phyloP scores from a whole-genome alignment of 2,888 invertebrate species.

The Drosophila mimica region DNA sequence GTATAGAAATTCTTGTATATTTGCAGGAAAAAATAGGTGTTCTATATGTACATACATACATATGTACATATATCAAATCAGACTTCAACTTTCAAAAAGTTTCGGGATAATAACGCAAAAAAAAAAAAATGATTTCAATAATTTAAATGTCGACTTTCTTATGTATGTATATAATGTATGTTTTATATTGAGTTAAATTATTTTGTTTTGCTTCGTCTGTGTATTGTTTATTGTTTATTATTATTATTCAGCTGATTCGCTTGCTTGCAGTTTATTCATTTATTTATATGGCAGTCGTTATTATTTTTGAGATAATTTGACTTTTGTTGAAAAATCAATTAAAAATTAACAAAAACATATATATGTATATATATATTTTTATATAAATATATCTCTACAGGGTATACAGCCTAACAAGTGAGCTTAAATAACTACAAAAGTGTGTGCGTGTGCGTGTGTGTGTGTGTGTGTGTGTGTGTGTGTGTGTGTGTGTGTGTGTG shows the following conservation, averaged over 20 bases:
- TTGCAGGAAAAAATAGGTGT: conserved; percentile 4
- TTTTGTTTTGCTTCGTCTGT: conserved; percentile 17
- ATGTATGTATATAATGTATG: neutral
- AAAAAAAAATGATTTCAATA: conserved; percentile 1
- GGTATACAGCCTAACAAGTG: conserved; percentile 39
- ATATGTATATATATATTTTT: conserved; percentile 18
- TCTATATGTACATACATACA: conserved; percentile 2
- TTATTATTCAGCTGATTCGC: conserved; percentile 20
- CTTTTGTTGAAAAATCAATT: conserved; percentile 61
- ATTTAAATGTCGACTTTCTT: neutral
- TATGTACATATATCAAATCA: conserved; percentile 33
- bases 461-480: conserved; percentile 16
- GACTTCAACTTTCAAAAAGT: conserved; percentile 45
- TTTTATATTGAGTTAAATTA: neutral
- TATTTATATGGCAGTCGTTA: conserved; percentile 73
- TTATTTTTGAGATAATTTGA: conserved; percentile 73
- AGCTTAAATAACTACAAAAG: conserved; percentile 30
- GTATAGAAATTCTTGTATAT: conserved; percentile 14
- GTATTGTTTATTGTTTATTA: conserved; percentile 24
- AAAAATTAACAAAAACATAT: conserved; percentile 50
- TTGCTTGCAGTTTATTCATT: conserved; percentile 28
- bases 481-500: conserved; percentile 1
- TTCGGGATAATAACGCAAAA: conserved; percentile 26
- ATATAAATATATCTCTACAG: conserved; percentile 22
- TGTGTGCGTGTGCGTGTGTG: conserved; percentile 18